Evolutionary conservation across 2,888 invertebrate genomes (phyloP), one percentile per base, ranked within the genome.

Genomic region (Drosophila percnosoma): DNA sequence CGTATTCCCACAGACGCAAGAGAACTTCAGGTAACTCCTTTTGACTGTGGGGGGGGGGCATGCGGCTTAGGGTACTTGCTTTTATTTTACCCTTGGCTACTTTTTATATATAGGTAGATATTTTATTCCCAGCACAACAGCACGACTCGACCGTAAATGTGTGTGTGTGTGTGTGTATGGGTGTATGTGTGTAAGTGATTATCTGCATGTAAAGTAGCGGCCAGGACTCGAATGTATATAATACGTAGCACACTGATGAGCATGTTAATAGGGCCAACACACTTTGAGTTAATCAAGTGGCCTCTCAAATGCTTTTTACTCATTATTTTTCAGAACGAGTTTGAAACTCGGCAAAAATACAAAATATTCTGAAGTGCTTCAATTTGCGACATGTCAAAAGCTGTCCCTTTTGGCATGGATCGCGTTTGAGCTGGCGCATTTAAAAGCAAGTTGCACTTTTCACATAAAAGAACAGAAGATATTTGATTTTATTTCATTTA

Each of bases 81-180:
- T 85, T 85, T 85, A 87, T 88, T 85, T 83, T 80, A 83, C 88
- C 86, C 88, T 73, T 66, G 83, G 73, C 88, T 83, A 80, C 72
- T 86, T 78, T 82, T 80, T 80, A 86, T 85, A 74, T 78, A 82
- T 73, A 68, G 51, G 73, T 78, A 75, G 70, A 67, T 72, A 70
- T 75, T 70, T 74, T 66, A 87, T 83, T 86, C 88, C 85, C 85
- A 77, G 69, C 73, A 65, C 84, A 84, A 38, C 68, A 66, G 53
- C 72, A 71, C 66, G 59, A 31, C 36, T 18, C 66, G 29, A 62
- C 57, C 31, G 49, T 57, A 18, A 10, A 42, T 24, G 13, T 7
- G 52, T 33, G 29, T 15, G 15, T 51, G 42, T 62, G 18, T 52
- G 34, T 57, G 55, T 72, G 40, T 45, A 40, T 15, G 27, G 4